These are phyloP conservation scores for Drosophila tsacasi DNA, from an alignment of 1,140 invertebrate genomes.

Conservation along the genomic window DNA sequence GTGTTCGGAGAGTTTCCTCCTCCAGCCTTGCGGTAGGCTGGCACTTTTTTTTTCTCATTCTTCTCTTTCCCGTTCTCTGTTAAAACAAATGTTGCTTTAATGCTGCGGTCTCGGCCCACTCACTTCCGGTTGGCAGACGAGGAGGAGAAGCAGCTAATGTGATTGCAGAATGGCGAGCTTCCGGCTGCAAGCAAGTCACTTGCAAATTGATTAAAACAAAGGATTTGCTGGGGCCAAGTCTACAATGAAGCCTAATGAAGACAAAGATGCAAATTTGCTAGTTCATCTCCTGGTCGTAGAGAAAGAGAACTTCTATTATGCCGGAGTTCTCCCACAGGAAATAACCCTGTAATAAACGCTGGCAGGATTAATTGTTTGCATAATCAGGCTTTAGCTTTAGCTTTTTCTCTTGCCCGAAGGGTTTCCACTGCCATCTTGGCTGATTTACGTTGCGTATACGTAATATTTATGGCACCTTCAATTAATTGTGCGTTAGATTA, in stretches of 20 bases:
- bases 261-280: constrained; percentile 56
- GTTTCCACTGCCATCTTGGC: constrained; percentile 25
- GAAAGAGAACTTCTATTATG: constrained; percentile 5
- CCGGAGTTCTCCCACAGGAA: constrained; percentile 27
- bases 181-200: constrained; percentile 62
- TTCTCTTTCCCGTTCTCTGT: constrained; percentile 16
- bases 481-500: constrained; percentile 81
- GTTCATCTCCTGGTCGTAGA: constrained; percentile 19
- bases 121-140: constrained; percentile 45
- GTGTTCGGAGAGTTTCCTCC: constrained; percentile 35
- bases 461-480: constrained; percentile 81
- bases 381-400: constrained; percentile 49
- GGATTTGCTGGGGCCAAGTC: background rate
- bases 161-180: constrained; percentile 72
- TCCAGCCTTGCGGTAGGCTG: constrained; percentile 16
- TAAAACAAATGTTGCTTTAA: constrained; percentile 83
- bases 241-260: constrained; percentile 54
- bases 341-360: constrained; percentile 62
- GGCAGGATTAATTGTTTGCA: constrained; percentile 76
- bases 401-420: constrained; percentile 10
- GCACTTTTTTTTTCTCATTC: constrained; percentile 7
- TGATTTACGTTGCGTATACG: constrained; percentile 79
- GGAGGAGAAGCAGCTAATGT: constrained; percentile 62
- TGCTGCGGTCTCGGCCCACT: constrained; percentile 63
- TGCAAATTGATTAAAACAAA: constrained; percentile 61